Percentiles rank a stretch among this genome's conserved stretches.
These are phyloP conservation scores for Chironomus striatipennis DNA, from an alignment of 1,140 invertebrate species.

Conservation along the genomic window DNA sequence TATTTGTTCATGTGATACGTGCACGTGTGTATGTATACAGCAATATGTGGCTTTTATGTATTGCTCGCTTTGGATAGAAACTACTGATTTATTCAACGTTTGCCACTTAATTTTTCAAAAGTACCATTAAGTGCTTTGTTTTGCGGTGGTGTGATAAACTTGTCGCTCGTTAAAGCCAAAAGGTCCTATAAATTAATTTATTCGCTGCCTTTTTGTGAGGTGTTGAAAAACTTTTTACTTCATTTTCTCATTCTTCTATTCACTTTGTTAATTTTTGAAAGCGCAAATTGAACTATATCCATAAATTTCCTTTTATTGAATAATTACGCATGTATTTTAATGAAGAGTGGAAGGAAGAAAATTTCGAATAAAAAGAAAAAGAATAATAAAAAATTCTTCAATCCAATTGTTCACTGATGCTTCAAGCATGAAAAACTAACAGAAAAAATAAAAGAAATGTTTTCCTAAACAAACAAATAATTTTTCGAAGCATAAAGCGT, in stretches of 20 bases:
- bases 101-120: conserved; percentile 21
- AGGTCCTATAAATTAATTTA: conserved; percentile 9
- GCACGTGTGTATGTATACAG: not conserved
- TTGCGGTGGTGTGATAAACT: conserved; percentile 4
- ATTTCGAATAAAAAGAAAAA: too few relatives aligned
- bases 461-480: too few relatives aligned
- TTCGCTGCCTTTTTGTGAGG: conserved; percentile 1
- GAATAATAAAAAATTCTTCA: too few relatives aligned
- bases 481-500: too few relatives aligned
- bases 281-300: too few relatives aligned
- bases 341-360: too few relatives aligned
- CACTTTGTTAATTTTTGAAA: not conserved
- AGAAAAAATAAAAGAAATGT: too few relatives aligned
- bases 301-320: too few relatives aligned
- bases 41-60: not conserved
- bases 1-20: not conserved
- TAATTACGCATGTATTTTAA: too few relatives aligned
- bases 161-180: not conserved
- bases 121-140: conserved; percentile 12
- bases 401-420: too few relatives aligned
- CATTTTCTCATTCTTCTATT: not conserved
- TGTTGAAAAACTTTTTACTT: not conserved
- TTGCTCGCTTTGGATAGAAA: not conserved
- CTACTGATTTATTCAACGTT: conserved; percentile 21
- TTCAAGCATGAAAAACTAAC: too few relatives aligned